phyloP scores from a whole-genome alignment of 2,888 invertebrate genomes.

The Euspilapteryx auroguttella region DNA sequence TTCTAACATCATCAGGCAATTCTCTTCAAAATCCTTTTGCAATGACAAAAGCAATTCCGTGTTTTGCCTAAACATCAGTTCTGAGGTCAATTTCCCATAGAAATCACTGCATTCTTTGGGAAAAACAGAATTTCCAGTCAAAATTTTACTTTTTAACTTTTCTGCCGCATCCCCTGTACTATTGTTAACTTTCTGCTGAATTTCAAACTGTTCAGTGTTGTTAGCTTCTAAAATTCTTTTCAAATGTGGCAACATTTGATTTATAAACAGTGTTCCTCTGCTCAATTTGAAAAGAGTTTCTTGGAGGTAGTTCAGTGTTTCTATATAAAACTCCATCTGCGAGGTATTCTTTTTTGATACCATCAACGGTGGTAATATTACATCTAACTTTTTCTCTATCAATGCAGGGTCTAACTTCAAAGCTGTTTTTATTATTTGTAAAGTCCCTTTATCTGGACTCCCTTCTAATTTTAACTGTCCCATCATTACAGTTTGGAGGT shows the following conservation, averaged over 20 bases:
- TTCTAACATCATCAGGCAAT: slow-evolving; percentile 33
- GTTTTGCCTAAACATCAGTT: slow-evolving; percentile 48
- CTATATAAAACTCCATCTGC: slow-evolving; percentile 21
- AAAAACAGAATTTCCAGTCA: slow-evolving; percentile 32
- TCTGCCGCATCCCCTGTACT: slow-evolving; percentile 14
- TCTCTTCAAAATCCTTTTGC: slow-evolving; percentile 35
- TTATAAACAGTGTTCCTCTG: slow-evolving; percentile 32
- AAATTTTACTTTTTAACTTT: slow-evolving; percentile 25
- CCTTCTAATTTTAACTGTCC: slow-evolving; percentile 34
- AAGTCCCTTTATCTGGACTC: slow-evolving; percentile 29
- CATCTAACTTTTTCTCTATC: slow-evolving; percentile 33
- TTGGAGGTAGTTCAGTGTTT: slow-evolving; percentile 35
- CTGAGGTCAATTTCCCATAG: slow-evolving; percentile 40
- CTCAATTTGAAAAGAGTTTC: slow-evolving; percentile 45
- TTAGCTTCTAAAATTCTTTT: slow-evolving; percentile 27
- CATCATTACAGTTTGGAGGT: slow-evolving; percentile 36
- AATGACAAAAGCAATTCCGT: slow-evolving; percentile 31
- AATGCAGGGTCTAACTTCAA: slow-evolving; percentile 39
- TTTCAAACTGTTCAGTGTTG: slow-evolving; percentile 33
- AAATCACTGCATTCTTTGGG: slow-evolving; percentile 28
- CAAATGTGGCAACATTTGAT: slow-evolving; percentile 32
- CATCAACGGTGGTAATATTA: slow-evolving; percentile 38
- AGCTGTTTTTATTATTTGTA: slow-evolving; percentile 33
- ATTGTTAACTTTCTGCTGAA: slow-evolving; percentile 21
- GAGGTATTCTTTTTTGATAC: slow-evolving; percentile 24